Conservation (phyloP, 1,140 invertebrate genomes). For the Drosophila gunungcola region DNA sequence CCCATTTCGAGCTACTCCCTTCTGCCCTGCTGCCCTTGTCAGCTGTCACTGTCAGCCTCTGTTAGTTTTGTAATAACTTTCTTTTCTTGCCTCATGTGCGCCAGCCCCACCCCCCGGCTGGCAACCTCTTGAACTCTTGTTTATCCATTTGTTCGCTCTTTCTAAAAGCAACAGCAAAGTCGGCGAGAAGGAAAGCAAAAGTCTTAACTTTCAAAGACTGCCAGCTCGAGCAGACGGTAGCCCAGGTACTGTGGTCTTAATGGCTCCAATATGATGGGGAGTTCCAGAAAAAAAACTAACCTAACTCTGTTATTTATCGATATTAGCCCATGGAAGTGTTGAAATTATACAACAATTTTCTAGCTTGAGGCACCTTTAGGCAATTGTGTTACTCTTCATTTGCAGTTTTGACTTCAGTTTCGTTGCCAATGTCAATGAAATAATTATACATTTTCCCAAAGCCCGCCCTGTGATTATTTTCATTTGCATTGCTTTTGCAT, state of each 20-base stretch:
- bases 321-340: too few species aligned
- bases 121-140: constrained; percentile 77
- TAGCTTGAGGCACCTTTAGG: neutral
- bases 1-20: constrained; percentile 4
- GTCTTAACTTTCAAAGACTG: constrained; percentile 73
- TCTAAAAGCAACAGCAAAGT: constrained; percentile 66
- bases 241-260: constrained; percentile 46
- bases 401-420: neutral
- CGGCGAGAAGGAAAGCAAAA: constrained; percentile 64
- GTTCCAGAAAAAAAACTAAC: too few species aligned
- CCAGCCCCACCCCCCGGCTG: constrained; percentile 15
- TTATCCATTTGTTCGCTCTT: constrained; percentile 72
- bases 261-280: too few species aligned
- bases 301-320: too few species aligned
- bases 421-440: neutral
- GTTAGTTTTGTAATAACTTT: constrained; percentile 80
- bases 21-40: constrained; percentile 29
- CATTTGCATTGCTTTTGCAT: constrained; percentile 12
- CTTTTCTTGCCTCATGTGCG: constrained; percentile 74
- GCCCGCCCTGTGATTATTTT: constrained; percentile 9
- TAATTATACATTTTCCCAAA: constrained; percentile 3
- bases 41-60: constrained; percentile 75
- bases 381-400: neutral
- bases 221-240: constrained; percentile 53
- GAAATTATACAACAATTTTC: too few species aligned